A percentile compares a stretch with the other conserved stretches of the same genome.
Evolutionary conservation across 1,140 invertebrate species (phyloP).

Genomic region (Drosophila rhopaloa): DNA sequence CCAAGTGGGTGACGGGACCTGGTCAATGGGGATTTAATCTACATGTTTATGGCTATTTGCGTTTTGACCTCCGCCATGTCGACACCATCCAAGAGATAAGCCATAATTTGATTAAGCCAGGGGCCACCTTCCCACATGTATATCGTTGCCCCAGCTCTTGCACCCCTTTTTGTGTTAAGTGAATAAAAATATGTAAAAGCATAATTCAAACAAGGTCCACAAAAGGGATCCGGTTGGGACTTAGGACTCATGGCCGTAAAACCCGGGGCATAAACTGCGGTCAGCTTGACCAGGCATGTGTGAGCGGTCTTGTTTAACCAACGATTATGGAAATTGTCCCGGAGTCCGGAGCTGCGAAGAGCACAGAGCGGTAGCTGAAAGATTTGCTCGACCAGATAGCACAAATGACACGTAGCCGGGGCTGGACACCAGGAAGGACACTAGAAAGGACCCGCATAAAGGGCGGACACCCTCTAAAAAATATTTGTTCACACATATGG

Average conservation of each 20-base stretch:
- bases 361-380: constrained; percentile 25
- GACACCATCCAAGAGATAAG: constrained; percentile 66
- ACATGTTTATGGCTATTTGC: constrained; percentile 82
- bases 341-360: constrained; percentile 23
- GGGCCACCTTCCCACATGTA: constrained; percentile 19
- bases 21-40: constrained; percentile 67
- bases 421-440: constrained; percentile 18
- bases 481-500: constrained; percentile 81
- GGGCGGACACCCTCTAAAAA: constrained; percentile 73
- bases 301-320: constrained; percentile 75
- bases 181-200: constrained; percentile 82
- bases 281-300: constrained; percentile 68
- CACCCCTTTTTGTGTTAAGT: constrained; percentile 64
- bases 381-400: constrained; percentile 73
- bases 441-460: constrained; percentile 65
- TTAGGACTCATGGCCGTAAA: constrained; percentile 44
- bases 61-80: constrained; percentile 77
- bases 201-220: constrained; percentile 73
- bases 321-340: constrained; percentile 79
- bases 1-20: constrained; percentile 30
- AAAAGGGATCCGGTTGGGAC: constrained; percentile 31
- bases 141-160: constrained; percentile 9
- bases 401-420: constrained; percentile 77
- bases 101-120: constrained; percentile 77
- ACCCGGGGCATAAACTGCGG: constrained; percentile 56